Conservation (phyloP, 2,113 vertebrate species). For the Oxygymnocypris stewartii region DNA sequence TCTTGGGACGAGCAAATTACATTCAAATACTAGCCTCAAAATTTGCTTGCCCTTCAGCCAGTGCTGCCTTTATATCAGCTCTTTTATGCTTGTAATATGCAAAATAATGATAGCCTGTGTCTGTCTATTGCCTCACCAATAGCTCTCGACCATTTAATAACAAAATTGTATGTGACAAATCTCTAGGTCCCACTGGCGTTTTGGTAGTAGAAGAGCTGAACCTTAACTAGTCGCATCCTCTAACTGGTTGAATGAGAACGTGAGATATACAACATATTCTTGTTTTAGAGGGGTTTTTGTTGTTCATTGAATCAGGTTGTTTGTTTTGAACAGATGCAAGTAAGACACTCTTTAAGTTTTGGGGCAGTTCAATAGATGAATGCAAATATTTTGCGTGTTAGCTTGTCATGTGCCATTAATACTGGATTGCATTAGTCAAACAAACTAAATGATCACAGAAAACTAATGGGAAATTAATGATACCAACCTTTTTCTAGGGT, state of each 20-base stretch:
- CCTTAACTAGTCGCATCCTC: neutral
- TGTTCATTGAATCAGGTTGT: neutral
- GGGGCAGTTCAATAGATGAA: neutral
- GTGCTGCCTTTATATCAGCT: slow-evolving; percentile 69
- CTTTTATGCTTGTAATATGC: slow-evolving; percentile 77
- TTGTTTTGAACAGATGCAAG: neutral
- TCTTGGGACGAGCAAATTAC: slow-evolving; percentile 77
- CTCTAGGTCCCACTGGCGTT: neutral
- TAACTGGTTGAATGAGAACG: neutral
- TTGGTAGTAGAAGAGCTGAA: neutral
- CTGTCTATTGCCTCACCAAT: slow-evolving; percentile 20
- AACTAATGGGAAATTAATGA: neutral
- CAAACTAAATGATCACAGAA: neutral
- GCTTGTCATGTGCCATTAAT: slow-evolving; percentile 2
- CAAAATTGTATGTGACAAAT: neutral
- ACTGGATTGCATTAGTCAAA: slow-evolving; percentile 14
- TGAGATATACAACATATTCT: neutral
- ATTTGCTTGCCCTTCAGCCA: slow-evolving; percentile 75
- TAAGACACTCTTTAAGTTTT: neutral
- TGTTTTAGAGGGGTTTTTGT: neutral
- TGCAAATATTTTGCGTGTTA: slow-evolving; percentile 16
- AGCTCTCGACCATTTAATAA: slow-evolving; percentile 14
- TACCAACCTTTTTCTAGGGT: slow-evolving; percentile 69
- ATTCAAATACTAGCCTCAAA: slow-evolving; percentile 80
- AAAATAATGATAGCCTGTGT: slow-evolving; percentile 61